These are phyloP conservation scores for Chymomyza amoena DNA, from an alignment of 2,888 invertebrate genomes.

Conservation along the genomic window DNA sequence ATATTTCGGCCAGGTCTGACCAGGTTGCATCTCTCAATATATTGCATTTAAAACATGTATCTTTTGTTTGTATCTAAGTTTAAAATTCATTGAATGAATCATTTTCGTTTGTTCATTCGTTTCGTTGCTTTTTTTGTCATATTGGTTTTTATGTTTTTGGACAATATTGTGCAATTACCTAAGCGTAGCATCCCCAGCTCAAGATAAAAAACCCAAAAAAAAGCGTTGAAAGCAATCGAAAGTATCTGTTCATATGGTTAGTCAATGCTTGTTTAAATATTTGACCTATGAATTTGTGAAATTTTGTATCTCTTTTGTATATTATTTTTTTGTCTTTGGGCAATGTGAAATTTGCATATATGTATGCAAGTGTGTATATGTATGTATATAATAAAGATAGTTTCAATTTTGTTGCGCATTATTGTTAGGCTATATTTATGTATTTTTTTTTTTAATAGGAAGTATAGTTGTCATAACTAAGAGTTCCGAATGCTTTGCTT, in stretches of 20 bases:
- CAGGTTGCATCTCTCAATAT: too few relatives aligned
- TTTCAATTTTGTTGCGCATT: background rate
- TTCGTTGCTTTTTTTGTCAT: background rate
- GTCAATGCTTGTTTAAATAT: slow-evolving; percentile 45
- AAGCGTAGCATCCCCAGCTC: slow-evolving; percentile 25
- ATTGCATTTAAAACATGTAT: background rate
- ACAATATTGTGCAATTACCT: slow-evolving; percentile 57
- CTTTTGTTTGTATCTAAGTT: background rate
- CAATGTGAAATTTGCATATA: slow-evolving; percentile 39
- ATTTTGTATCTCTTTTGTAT: background rate
- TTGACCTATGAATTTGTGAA: slow-evolving; percentile 52
- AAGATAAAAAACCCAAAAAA: background rate
- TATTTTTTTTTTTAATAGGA: too few relatives aligned
- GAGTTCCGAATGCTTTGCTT: too few relatives aligned
- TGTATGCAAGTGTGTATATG: background rate
- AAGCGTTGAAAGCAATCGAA: slow-evolving; percentile 6
- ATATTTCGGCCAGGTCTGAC: too few relatives aligned
- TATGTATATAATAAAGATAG: background rate
- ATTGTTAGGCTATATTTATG: too few relatives aligned
- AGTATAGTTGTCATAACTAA: too few relatives aligned
- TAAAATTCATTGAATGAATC: background rate
- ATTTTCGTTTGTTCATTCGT: slow-evolving; percentile 28
- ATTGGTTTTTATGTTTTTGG: background rate
- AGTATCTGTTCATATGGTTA: slow-evolving; percentile 32
- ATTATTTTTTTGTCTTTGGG: background rate